phyloP scores from a whole-genome alignment of 2,888 invertebrate genomes.

The Patella depressa region DNA sequence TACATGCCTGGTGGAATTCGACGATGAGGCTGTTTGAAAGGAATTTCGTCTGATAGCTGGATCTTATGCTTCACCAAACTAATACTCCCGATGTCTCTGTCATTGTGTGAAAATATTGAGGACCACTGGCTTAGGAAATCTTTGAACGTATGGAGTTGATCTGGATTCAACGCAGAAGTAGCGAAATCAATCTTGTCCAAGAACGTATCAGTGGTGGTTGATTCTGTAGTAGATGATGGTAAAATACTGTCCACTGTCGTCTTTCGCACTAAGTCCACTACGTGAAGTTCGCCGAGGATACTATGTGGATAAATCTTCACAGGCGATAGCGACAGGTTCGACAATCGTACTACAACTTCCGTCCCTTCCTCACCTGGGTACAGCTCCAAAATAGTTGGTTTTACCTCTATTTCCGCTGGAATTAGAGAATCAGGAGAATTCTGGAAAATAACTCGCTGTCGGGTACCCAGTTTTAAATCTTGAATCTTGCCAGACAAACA shows the following conservation, averaged over 20 bases:
- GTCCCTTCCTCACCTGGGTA: background rate
- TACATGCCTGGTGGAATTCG: background rate
- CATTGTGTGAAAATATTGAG: background rate
- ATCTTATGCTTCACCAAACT: slow-evolving; percentile 1
- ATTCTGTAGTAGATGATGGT: background rate
- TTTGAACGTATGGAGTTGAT: background rate
- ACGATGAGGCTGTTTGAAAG: slow-evolving; percentile 12
- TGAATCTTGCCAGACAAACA: background rate
- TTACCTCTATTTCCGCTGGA: background rate
- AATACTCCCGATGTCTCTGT: slow-evolving; percentile 1
- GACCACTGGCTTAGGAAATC: background rate
- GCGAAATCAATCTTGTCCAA: background rate
- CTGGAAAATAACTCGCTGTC: slow-evolving; percentile 1
- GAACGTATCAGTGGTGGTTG: background rate
- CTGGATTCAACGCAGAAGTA: background rate
- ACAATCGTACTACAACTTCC: slow-evolving; percentile 3
- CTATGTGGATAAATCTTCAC: background rate
- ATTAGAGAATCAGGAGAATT: slow-evolving; percentile 1
- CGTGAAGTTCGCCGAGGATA: background rate
- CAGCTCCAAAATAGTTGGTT: background rate
- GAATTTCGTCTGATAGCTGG: background rate
- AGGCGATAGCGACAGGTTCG: background rate
- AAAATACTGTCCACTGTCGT: background rate
- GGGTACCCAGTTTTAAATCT: background rate
- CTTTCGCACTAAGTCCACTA: background rate